Evolutionary conservation across 2,113 vertebrate species (phyloP).

Genomic region (Cromileptes altivelis): DNA sequence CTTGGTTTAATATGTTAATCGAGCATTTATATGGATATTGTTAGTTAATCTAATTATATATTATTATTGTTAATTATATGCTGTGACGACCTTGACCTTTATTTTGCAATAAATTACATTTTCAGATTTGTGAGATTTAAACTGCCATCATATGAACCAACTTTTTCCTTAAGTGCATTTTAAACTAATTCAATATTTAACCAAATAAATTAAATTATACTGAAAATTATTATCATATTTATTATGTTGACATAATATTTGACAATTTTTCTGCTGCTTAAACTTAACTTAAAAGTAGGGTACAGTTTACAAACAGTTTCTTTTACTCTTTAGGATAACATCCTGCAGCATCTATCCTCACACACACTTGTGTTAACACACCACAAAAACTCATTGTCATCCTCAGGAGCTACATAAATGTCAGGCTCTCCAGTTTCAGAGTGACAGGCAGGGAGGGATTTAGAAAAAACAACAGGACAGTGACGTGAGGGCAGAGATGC

Average conservation of each 20-base stretch:
- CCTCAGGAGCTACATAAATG: not conserved
- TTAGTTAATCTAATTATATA: not conserved
- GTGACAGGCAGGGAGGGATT: constrained; percentile 14
- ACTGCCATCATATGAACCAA: not conserved
- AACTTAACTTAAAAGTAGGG: not conserved
- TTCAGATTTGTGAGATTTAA: not conserved
- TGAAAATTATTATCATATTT: not conserved
- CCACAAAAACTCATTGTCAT: constrained; percentile 1
- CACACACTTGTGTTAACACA: not conserved
- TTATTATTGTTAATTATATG: not conserved
- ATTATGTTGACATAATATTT: not conserved
- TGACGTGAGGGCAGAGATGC: constrained; percentile 37
- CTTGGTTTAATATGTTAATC: not conserved
- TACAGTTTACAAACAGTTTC: not conserved
- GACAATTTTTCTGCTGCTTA: not conserved
- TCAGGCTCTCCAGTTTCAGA: not conserved
- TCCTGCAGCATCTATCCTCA: not conserved
- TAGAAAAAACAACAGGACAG: constrained; percentile 30
- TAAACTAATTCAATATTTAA: not conserved
- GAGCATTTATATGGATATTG: not conserved
- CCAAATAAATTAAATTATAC: not conserved
- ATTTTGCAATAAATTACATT: not conserved
- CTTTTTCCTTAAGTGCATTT: not conserved
- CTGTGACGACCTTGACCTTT: not conserved
- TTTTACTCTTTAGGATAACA: not conserved